Percentiles rank a stretch among this genome's conserved stretches.
Conservation (phyloP, 2,113 vertebrate genomes). For the Perca schrenkii region DNA sequence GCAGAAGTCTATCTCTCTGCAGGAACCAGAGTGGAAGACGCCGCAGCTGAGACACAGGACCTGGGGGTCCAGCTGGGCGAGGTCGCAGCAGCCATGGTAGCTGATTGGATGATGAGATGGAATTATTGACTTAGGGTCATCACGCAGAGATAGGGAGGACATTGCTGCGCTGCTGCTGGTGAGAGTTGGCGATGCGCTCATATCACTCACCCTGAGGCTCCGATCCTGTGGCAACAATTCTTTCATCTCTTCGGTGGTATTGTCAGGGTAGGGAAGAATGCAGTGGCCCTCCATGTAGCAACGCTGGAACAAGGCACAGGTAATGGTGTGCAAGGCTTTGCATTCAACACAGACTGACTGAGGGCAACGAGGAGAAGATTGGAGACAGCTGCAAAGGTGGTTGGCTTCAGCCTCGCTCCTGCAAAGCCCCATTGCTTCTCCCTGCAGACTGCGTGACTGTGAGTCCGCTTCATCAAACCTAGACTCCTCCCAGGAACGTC, state of each 20-base stretch:
- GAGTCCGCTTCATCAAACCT: not conserved
- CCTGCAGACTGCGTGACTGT: not conserved
- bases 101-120: conserved; percentile 25
- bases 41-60: conserved; percentile 66
- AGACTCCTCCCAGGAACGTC: not conserved
- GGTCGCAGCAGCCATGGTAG: conserved; percentile 71
- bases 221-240: not conserved
- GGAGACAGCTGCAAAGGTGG: conserved; percentile 54
- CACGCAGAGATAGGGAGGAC: conserved; percentile 14
- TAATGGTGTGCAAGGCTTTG: not conserved
- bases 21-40: conserved; percentile 67
- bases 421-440: fast-evolving
- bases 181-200: not conserved
- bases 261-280: fast-evolving
- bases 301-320: not conserved
- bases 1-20: conserved; percentile 41
- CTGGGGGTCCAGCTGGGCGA: conserved; percentile 27
- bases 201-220: not conserved
- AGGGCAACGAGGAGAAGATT: fast-evolving
- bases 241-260: not conserved
- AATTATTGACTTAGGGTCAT: not conserved
- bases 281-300: not conserved
- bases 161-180: not conserved
- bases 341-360: conserved; percentile 48
- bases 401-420: fast-evolving